These are phyloP conservation scores for Rhynchophorus ferrugineus DNA, from an alignment of 1,140 invertebrate species.

Conservation along the genomic window DNA sequence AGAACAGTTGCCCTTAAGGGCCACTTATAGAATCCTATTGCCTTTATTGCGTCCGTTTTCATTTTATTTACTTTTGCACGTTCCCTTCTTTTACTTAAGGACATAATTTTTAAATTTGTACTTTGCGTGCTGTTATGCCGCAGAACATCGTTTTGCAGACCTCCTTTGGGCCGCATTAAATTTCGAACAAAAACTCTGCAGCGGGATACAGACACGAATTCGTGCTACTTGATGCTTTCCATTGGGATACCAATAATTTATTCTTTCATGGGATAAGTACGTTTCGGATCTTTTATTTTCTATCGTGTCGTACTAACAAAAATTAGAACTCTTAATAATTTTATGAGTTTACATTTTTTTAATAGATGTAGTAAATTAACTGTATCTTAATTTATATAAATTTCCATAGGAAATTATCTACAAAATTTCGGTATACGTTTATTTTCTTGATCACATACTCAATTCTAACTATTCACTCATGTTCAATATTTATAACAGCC, in stretches of 20 bases:
- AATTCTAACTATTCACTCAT: too few species aligned
- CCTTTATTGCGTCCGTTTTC: background rate
- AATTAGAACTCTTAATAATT: too few species aligned
- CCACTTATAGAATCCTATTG: background rate
- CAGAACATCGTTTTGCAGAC: constrained; percentile 14
- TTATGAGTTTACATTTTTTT: too few species aligned
- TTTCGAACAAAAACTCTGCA: constrained; percentile 18
- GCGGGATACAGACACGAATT: constrained; percentile 21
- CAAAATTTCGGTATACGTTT: too few species aligned
- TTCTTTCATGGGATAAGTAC: constrained; percentile 22
- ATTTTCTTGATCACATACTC: too few species aligned
- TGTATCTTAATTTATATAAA: too few species aligned
- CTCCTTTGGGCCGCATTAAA: constrained; percentile 20
- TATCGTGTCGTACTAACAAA: background rate
- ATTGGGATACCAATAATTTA: constrained; percentile 24
- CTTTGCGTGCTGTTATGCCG: constrained; percentile 18
- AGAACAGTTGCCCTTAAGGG: background rate
- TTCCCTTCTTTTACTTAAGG: constrained; percentile 4
- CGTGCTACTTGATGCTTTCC: constrained; percentile 21
- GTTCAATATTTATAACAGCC: too few species aligned
- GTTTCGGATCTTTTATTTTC: constrained; percentile 13
- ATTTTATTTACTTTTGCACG: background rate
- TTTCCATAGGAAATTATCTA: too few species aligned
- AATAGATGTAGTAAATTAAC: too few species aligned
- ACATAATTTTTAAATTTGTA: constrained; percentile 19